A percentile compares a stretch with the other conserved stretches of the same genome.
Conservation (phyloP, 2,113 vertebrate species). For the Cavia porcellus region DNA sequence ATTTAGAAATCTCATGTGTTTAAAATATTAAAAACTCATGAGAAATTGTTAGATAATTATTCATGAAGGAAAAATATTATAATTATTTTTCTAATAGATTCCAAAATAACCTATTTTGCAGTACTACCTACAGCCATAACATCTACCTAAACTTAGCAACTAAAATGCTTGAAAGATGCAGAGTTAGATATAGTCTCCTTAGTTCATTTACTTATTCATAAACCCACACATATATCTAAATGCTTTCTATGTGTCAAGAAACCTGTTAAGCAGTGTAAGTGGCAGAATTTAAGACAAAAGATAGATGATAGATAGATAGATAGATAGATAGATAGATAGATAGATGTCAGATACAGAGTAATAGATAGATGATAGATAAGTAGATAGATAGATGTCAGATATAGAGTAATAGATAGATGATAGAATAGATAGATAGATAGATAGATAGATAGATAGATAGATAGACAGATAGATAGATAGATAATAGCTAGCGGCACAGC, state of each 20-base stretch:
- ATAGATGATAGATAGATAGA: neutral
- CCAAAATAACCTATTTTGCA: conserved; percentile 3
- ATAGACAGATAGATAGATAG: neutral
- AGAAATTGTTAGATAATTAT: neutral
- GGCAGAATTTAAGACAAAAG: neutral
- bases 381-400: neutral
- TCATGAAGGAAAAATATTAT: neutral
- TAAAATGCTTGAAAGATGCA: neutral
- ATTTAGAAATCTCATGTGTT: neutral
- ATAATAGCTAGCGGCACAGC: neutral
- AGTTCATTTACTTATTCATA: neutral
- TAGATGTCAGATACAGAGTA: neutral
- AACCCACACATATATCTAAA: neutral
- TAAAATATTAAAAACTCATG: neutral
- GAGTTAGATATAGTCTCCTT: neutral
- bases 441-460: neutral
- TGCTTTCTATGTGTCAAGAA: neutral
- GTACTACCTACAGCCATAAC: neutral
- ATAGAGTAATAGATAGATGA: neutral
- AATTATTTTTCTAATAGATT: conserved; percentile 3
- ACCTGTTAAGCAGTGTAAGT: neutral
- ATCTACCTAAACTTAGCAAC: neutral
- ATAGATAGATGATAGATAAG: neutral
- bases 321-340: no score
- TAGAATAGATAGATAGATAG: neutral